Base-by-base conservation (phyloP, 1,140 invertebrate species). In the Drosophila yakuba region DNA sequence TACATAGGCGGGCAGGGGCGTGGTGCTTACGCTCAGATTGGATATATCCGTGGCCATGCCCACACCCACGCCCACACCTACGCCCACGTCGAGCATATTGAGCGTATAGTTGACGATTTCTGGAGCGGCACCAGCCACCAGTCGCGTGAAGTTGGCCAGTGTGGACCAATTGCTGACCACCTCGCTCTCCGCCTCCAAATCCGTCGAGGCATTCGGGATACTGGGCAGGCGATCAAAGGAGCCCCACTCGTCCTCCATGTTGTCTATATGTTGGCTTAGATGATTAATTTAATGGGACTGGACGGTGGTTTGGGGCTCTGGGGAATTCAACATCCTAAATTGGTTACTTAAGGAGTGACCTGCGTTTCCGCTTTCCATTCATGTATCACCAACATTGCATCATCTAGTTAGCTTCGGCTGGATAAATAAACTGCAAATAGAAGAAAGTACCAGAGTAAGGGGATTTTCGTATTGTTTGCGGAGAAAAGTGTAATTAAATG, bases 51-150 rank as follows among this genome's bases (percentile, higher is more conserved):
- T 76, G 50, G 47, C 77, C 39, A 71, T 12, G 7, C 80, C 57
- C 8, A 84, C 44, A n/a, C 17, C 77, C 44, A 71, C 10, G 7
- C 80, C 57, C 8, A 84, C 44, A n/a, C 80, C 57, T 7, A 84
- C 44, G 12, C 77, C 69, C 23, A 67, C 47, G 15, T 86, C 85
- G 12, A 90, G 54, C 45, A 84, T 58, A 20, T 85, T 84, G n/a
- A 89, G 54, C 14, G 84, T 85, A 38, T 78, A 90, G 78, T 89
- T 89, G 66, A 62, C 69, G 12, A 90, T 75, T 10, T 75, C 78
- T 15, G 84, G 67, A 15, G 56, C 67, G 6, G 77, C 63, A 35
- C 59, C 69, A 0, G 67, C 52, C 45, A 86, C 67, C 3, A 90
- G 74, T 7, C 84, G 80, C 11, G 74, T 90, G 12, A 89, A 64